Base-by-base conservation (phyloP, 1,140 invertebrate species). In the Conus betulinus region DNA sequence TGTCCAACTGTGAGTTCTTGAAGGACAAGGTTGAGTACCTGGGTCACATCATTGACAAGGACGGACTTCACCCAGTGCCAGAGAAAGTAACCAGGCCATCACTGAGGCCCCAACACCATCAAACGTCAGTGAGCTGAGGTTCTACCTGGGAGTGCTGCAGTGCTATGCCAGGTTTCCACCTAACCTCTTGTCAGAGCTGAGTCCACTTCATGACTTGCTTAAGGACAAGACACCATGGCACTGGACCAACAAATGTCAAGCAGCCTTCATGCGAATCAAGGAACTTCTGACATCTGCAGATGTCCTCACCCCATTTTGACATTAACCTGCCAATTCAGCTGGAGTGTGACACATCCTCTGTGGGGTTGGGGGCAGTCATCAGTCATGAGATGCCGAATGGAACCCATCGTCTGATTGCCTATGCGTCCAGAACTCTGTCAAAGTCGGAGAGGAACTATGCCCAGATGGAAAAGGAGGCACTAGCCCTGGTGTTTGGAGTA, bases 381-480 rank as follows among this genome's bases (percentile, higher is more conserved):
- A 91, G 91, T 15, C 94, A 95, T 86, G 83, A 87, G 25, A 88
- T 92, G 79, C 76, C 91, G 39, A 93, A 95, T 82, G 90, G 89
- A 27, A 85, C 53, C 27, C 92, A 95, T 81, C 76, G 88, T 71
- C 94, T 94, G 15, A 93, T 95, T 74, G 92, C 91, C 5, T 95
- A 92, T 92, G 95, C 93, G 17, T 96, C 96, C 15, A 90, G 94
- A 82, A 93, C 93, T 1, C 91, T 96, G 57, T 92, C 91, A n/a
- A 76, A 91, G 57, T 90, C 93, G 4, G 94, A 96, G 86, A 87
- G 89, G 63, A 93, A 95, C 63, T 96, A 96, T 88, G 89, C 93
- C 0, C 95, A 96, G 89, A 95, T 96, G 15, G 95, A 96, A 81
- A 95, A 95, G 88, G 95, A 96, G 90, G 95, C 94, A 0, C 88